phyloP scores from a whole-genome alignment of 2,113 vertebrate genomes.

The Phycodurus eques region DNA sequence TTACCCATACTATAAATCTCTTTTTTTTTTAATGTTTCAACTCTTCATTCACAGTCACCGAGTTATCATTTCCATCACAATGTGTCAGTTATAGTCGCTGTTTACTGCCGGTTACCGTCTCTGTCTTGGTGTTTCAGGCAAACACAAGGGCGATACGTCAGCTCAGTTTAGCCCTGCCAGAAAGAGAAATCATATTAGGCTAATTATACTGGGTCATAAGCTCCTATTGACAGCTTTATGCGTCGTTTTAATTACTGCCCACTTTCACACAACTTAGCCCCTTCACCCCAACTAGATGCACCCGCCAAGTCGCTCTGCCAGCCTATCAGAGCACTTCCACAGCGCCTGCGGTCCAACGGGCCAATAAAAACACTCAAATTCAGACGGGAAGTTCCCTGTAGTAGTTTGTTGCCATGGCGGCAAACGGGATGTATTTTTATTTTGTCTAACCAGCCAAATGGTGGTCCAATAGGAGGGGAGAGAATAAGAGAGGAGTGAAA shows the following conservation, averaged over 20 bases:
- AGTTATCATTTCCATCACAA: neutral
- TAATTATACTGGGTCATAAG: conserved; percentile 76
- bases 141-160: conserved; percentile 66
- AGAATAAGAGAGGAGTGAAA: conserved; percentile 50
- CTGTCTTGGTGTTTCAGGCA: conserved; percentile 37
- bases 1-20: neutral
- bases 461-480: conserved; percentile 61
- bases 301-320: conserved; percentile 58
- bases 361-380: conserved; percentile 59
- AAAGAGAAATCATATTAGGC: conserved; percentile 74
- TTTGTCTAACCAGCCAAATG: conserved; percentile 76
- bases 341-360: conserved; percentile 41
- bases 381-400: conserved; percentile 56
- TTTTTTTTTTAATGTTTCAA: neutral
- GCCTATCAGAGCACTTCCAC: conserved; percentile 58
- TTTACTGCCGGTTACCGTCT: conserved; percentile 36
- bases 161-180: conserved; percentile 59
- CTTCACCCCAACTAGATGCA: conserved; percentile 69
- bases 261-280: conserved; percentile 76
- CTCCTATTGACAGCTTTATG: conserved; percentile 79
- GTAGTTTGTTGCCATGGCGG: conserved; percentile 75
- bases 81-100: neutral
- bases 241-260: conserved; percentile 77
- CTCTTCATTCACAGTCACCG: neutral
- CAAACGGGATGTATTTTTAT: conserved; percentile 75